phyloP scores from a whole-genome alignment of 2,888 invertebrate genomes.

The Deladenus siricidicola region DNA sequence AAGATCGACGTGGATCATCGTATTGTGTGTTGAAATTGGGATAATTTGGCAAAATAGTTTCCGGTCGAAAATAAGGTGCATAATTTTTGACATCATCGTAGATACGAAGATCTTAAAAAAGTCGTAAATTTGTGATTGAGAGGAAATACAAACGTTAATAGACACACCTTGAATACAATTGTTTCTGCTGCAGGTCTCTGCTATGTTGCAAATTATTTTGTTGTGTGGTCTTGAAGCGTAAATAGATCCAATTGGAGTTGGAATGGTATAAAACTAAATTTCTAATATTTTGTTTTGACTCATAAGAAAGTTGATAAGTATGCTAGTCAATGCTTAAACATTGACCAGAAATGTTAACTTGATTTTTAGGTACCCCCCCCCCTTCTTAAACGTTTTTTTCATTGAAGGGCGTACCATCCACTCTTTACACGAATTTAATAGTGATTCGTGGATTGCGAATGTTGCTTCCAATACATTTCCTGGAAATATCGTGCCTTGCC shows the following conservation, averaged over 20 bases:
- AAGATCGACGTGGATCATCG: no score
- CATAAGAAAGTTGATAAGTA: neutral
- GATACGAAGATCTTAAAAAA: no score
- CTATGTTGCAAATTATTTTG: neutral
- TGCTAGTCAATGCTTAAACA: no score
- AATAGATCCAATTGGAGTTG: neutral
- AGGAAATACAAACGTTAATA: no score
- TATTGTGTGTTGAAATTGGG: no score
- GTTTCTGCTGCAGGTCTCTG: slow-evolving; percentile 1
- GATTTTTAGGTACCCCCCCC: no score
- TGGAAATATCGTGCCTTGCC: neutral
- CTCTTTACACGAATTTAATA: neutral
- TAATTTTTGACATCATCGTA: no score
- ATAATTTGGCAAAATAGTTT: no score
- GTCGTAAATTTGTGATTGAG: no score
- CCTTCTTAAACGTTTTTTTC: no score
- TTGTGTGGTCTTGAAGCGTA: neutral
- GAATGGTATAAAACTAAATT: neutral
- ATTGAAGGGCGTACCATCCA: neutral
- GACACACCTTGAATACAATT: slow-evolving; percentile 2
- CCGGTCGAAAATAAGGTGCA: no score
- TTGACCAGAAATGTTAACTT: no score
- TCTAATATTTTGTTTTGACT: neutral
- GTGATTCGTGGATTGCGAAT: neutral
- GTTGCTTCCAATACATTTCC: neutral